Conservation (phyloP, 2,797 vertebrate genomes). For the Sphaeramia orbicularis region DNA sequence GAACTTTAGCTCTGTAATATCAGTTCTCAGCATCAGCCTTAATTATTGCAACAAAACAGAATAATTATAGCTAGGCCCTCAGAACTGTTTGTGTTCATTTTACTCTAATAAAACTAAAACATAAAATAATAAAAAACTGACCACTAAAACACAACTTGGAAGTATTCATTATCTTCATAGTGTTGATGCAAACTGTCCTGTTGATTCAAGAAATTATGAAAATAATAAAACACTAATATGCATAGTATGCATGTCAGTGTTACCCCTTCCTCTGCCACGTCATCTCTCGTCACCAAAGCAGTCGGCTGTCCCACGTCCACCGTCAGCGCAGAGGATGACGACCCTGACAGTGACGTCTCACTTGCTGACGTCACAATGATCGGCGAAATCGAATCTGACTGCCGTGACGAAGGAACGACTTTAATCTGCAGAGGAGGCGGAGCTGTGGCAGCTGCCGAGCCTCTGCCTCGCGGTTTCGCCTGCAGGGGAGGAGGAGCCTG, state of each 20-base stretch:
- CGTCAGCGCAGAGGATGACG: constrained; percentile 54
- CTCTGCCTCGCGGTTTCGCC: constrained; percentile 84
- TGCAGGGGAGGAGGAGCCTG: constrained; percentile 91
- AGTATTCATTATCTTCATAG: too few species aligned
- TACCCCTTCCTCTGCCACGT: constrained; percentile 74
- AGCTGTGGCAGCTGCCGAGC: constrained; percentile 56
- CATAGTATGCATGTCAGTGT: neutral
- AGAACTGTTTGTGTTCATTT: too few species aligned
- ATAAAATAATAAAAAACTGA: too few species aligned
- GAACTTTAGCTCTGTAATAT: too few species aligned
- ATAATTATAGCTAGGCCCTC: too few species aligned
- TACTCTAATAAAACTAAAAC: too few species aligned
- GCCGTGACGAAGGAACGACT: constrained; percentile 81
- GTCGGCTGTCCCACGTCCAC: constrained; percentile 75
- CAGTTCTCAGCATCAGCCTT: too few species aligned
- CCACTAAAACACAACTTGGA: too few species aligned
- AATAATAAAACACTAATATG: neutral
- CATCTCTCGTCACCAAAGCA: constrained; percentile 63
- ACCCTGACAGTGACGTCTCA: constrained; percentile 28
- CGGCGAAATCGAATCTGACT: constrained; percentile 71
- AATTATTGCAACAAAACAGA: too few species aligned
- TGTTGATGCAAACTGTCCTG: neutral
- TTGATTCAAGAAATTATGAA: neutral
- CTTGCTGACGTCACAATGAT: constrained; percentile 79
- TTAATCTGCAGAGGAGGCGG: constrained; percentile 91